Percentiles rank a stretch among this genome's conserved stretches.
phyloP scores from a whole-genome alignment of 2,113 vertebrate genomes.

The Corydoras maculifer region DNA sequence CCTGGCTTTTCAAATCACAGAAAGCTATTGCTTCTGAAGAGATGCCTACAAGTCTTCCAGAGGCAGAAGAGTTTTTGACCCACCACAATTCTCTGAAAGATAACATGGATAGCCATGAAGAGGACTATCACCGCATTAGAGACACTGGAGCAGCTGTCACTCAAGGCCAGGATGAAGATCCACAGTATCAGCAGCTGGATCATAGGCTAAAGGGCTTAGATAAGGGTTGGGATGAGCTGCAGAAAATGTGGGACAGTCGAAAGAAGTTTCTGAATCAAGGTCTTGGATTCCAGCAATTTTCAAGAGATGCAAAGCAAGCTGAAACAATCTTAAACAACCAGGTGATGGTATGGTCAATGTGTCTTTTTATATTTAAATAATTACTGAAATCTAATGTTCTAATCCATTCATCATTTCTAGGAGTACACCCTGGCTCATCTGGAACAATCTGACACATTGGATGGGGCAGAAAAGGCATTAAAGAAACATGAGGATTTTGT shows the following conservation, averaged over 20 bases:
- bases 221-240: constrained; percentile 77
- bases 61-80: constrained; percentile 79
- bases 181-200: constrained; percentile 80
- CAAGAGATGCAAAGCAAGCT: constrained; percentile 81
- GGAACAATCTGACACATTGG: constrained; percentile 75
- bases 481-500: constrained; percentile 86
- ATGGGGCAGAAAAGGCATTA: constrained; percentile 76
- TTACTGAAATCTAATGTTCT: neutral
- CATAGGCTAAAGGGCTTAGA: constrained; percentile 78
- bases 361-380: too few relatives aligned
- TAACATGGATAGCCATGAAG: constrained; percentile 71
- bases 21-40: constrained; percentile 84
- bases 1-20: constrained; percentile 85
- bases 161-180: constrained; percentile 73
- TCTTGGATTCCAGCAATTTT: constrained; percentile 84
- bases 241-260: constrained; percentile 82
- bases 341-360: constrained; percentile 56
- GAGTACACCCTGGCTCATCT: constrained; percentile 85
- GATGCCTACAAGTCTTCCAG: constrained; percentile 69
- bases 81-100: constrained; percentile 68
- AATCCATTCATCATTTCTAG: constrained; percentile 42
- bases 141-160: constrained; percentile 70
- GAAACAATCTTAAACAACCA: constrained; percentile 88
- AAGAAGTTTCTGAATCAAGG: constrained; percentile 76
- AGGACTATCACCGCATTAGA: constrained; percentile 64